These are phyloP conservation scores for Henicopernis longicauda DNA, from an alignment of 2,113 vertebrate species.

Conservation along the genomic window DNA sequence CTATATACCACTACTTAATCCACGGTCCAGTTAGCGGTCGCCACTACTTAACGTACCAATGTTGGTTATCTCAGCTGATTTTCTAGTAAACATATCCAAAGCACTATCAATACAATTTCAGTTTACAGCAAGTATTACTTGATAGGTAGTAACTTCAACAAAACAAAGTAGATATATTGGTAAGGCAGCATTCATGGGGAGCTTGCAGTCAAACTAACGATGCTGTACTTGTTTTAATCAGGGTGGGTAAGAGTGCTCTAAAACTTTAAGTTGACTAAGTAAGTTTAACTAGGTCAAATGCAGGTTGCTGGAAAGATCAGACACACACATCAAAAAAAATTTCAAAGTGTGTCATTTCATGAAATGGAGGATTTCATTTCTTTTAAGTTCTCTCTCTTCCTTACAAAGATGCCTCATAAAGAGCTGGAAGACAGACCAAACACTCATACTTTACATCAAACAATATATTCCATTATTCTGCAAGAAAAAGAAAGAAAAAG, in stretches of 20 bases:
- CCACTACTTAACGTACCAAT: neutral
- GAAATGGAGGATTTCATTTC: neutral
- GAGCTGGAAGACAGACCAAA: neutral
- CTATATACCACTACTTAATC: neutral
- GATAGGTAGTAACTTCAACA: neutral
- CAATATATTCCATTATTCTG: neutral
- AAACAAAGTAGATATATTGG: neutral
- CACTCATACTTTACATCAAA: neutral
- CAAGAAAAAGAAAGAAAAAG: neutral
- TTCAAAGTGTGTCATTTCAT: neutral
- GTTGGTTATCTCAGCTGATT: neutral
- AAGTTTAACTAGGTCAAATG: constrained; percentile 12
- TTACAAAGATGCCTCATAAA: neutral
- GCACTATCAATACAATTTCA: neutral
- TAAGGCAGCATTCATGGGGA: neutral
- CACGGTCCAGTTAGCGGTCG: rapidly evolving
- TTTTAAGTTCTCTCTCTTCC: neutral
- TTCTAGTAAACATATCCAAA: neutral
- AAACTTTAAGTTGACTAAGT: neutral
- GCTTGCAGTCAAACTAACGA: rapidly evolving
- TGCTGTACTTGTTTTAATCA: neutral
- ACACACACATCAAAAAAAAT: neutral
- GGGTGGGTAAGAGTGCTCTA: neutral
- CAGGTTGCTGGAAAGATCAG: neutral
- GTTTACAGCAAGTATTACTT: neutral